phyloP scores from a whole-genome alignment of 2,888 invertebrate genomes.

The Sicus ferrugineus region DNA sequence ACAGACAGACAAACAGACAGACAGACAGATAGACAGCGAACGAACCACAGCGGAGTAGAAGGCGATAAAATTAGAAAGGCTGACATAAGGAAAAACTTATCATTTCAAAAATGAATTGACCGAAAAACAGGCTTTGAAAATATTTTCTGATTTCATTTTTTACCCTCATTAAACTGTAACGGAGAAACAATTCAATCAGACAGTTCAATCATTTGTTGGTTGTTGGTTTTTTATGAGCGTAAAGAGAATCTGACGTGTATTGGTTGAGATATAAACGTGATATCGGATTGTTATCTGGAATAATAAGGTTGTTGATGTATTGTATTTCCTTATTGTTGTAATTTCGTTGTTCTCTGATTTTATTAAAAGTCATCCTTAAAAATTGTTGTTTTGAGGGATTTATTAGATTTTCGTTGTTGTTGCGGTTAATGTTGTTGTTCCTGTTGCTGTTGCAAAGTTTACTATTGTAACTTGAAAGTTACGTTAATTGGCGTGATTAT shows the following conservation, averaged over 20 bases:
- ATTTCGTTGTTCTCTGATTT: not conserved
- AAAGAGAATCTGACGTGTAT: not conserved
- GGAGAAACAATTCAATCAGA: not conserved
- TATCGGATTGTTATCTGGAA: too few species aligned
- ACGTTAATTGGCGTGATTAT: too few species aligned
- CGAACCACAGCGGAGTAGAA: not conserved
- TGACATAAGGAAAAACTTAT: not conserved
- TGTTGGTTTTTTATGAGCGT: not conserved
- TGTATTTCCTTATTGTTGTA: not conserved
- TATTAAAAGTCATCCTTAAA: conserved; percentile 2
- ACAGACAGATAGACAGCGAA: not conserved
- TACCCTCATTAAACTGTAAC: not conserved
- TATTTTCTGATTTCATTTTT: not conserved
- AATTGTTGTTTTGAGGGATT: not conserved
- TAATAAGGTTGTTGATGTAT: not conserved
- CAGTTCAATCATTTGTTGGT: not conserved
- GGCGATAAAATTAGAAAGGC: too few species aligned
- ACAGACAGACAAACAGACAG: too few species aligned
- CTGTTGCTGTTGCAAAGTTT: not conserved
- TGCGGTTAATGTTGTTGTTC: not conserved
- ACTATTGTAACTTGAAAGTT: too few species aligned
- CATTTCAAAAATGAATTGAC: not conserved
- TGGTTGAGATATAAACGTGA: not conserved
- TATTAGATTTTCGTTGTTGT: not conserved
- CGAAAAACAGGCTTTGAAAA: not conserved